Base-by-base conservation (phyloP, 2,888 invertebrate species). In the Stenodema calcarata region DNA sequence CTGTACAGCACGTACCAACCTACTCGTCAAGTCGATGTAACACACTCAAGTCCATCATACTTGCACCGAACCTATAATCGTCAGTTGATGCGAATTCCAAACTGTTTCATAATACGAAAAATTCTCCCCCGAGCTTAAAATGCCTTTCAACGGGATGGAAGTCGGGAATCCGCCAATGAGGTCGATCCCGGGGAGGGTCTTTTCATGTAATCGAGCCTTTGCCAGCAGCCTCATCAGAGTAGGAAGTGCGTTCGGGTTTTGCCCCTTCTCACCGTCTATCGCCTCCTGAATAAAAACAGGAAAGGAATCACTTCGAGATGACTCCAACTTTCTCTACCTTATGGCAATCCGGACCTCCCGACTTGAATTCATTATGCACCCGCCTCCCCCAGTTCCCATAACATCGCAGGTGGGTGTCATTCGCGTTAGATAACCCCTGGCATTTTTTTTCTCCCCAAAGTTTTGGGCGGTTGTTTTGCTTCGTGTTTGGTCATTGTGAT, bases 291-390 rank as follows among this genome's bases (percentile, higher is more conserved):
- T 27, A 62, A 62, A 62, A 62, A 62, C 62, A 62, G 62, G 50
- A 50, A 50, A 50, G 50, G 62, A 62, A 62, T 62, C 62, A 62
- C 27, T 23, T 27, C 62, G 62, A 62, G 62, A 62, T 62, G 62
- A 62, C 62, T 62, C 62, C 62, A 62, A 62, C 62, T 62, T 62
- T 62, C 62, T 62, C 62, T 62, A 23, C 62, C 62, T 62, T 23
- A 62, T 62, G 62, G 35, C 62, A 23, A 62, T 62, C 62, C 62
- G 23, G 62, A 62, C 62, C 23, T 62, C 18, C 62, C 62, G 62
- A 62, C 62, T 62, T 62, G 62, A 62, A 62, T 62, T 62, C 62
- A 62, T 62, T 62, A 62, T 62, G 62, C 62, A 62, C 73, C 54
- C 73, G 35, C 73, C 73, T 41, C 14, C 73, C 30, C 73, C 35